Base-by-base conservation (phyloP, 2,888 invertebrate species). In the Cheilosia soror region DNA sequence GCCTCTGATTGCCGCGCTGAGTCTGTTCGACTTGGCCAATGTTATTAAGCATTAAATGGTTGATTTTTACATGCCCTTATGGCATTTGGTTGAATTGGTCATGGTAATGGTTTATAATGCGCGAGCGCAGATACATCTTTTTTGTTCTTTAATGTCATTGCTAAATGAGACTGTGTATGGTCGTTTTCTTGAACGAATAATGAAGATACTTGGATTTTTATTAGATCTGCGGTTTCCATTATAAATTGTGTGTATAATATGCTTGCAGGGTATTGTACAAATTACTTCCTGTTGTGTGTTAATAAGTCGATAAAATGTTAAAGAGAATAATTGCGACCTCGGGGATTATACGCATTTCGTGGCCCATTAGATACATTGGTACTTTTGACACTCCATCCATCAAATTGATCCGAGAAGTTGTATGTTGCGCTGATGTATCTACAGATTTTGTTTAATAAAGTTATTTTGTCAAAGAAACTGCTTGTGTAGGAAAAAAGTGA, bases 41-140 rank as follows among this genome's bases (percentile, higher is more conserved):
- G 63, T 60, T 81, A 81, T 72, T 76, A 81, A 68, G 72, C 76
- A 85, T 77, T 85, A 81, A 85, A 77, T 73, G 85, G 85, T 62
- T 73, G 81, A 80, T 66, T 81, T 72, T 68, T 68, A 66, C 72
- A 68, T 72, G 76, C 81, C 85, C 85, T 81, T 81, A 71, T 77
- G 76, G 81, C 66, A 72, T 72, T 81, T 66, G 69, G 25, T 49
- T 31, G 57, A 66, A 85, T 85, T 85, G 66, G 85, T 76, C 71
- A 85, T 77, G 83, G 68, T 75, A 63, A 69, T 63, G 80, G 75
- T 65, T 31, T 47, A 60, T 69, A 75, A 80, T 53, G 63, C 15
- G 62, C 40, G 4, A 33, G 53, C 47, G 15, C 55, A 63, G 42
- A 27, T 69, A 65, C 42, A n/a, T 27, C 25, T 42, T 42, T 29